A percentile compares a stretch with the other conserved stretches of the same genome.
Evolutionary conservation across 2,888 invertebrate species (phyloP).

Genomic region (Cephus pygmeus): DNA sequence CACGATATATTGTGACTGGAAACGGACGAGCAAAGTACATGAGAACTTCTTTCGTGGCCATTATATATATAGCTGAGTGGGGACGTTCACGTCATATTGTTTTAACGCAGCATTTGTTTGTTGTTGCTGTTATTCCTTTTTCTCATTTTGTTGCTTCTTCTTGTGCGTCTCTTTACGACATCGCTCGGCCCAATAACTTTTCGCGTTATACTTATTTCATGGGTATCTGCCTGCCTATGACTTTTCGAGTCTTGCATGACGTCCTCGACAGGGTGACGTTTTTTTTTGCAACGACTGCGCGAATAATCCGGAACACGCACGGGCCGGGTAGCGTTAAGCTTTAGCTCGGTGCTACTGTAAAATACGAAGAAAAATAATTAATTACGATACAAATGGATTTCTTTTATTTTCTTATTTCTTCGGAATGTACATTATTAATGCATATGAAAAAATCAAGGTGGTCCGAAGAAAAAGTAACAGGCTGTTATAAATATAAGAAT

Average conservation of each 20-base stretch:
- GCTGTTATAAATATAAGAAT: not conserved
- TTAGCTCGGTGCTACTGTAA: not conserved
- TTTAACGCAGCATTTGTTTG: constrained; percentile 4
- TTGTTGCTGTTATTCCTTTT: not conserved
- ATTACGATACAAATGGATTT: not conserved
- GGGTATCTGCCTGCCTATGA: not conserved
- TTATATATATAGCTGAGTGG: constrained; percentile 30
- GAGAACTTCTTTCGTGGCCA: constrained; percentile 13
- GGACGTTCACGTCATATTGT: not conserved
- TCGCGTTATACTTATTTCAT: not conserved
- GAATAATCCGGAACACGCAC: not conserved
- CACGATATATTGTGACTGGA: constrained; percentile 17
- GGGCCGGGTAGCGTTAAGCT: not conserved
- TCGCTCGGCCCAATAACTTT: not conserved
- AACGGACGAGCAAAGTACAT: constrained; percentile 20
- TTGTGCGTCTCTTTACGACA: not conserved
- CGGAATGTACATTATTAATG: not conserved
- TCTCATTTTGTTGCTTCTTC: not conserved
- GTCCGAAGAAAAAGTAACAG: not conserved
- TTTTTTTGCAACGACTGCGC: not conserved
- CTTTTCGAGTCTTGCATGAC: not conserved
- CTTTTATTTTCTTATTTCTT: not conserved
- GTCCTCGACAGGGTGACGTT: not conserved
- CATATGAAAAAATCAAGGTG: not conserved
- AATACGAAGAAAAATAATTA: not conserved